These are phyloP conservation scores for Mobula birostris DNA, from an alignment of 2,113 vertebrate species.

Conservation along the genomic window DNA sequence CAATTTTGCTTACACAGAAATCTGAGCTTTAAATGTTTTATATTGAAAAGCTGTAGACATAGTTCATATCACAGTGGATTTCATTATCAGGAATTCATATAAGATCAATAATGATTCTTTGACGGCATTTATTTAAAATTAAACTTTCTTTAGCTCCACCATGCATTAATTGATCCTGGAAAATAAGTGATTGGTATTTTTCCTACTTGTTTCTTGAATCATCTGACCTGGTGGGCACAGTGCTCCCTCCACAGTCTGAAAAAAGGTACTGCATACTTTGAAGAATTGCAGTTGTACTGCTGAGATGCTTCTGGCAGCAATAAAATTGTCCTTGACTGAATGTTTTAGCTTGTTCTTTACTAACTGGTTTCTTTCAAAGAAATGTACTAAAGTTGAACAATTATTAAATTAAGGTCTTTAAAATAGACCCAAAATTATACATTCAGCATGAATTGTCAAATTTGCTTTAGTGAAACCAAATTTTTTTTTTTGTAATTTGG, in stretches of 20 bases:
- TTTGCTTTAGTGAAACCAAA: too few species aligned
- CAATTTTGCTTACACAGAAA: constrained; percentile 43
- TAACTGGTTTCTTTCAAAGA: too few species aligned
- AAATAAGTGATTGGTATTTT: constrained; percentile 42
- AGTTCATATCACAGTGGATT: constrained; percentile 40
- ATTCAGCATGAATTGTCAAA: too few species aligned
- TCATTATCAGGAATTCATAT: constrained; percentile 38
- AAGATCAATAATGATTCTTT: constrained; percentile 38
- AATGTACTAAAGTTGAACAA: too few species aligned
- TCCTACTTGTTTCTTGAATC: constrained; percentile 46
- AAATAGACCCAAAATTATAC: too few species aligned
- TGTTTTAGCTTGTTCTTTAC: neutral
- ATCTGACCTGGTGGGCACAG: constrained; percentile 46
- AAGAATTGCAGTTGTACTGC: constrained; percentile 53
- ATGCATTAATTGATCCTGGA: constrained; percentile 35
- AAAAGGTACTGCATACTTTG: constrained; percentile 50
- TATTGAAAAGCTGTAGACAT: constrained; percentile 39
- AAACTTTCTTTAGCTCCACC: constrained; percentile 42
- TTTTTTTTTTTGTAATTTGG: too few species aligned
- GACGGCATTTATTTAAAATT: constrained; percentile 39
- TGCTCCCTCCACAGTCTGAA: constrained; percentile 62
- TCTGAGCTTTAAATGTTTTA: neutral
- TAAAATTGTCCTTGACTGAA: constrained; percentile 63
- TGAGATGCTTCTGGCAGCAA: constrained; percentile 71
- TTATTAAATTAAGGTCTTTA: too few species aligned